A percentile compares a stretch with the other conserved stretches of the same genome.
phyloP scores from a whole-genome alignment of 2,888 invertebrate genomes.

The Latheticus oryzae region DNA sequence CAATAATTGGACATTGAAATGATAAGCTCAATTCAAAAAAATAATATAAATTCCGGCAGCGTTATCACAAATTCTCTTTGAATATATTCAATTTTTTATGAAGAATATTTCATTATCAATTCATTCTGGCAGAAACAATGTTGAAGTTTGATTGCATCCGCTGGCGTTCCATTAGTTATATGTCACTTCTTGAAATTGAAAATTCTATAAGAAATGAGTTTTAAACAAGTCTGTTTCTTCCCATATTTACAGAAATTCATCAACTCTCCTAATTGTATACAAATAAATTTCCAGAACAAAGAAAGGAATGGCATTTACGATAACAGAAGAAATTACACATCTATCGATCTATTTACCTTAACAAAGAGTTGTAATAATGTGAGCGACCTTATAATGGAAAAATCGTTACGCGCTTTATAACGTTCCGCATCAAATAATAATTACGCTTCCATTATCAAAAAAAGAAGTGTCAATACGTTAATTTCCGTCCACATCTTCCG shows the following conservation, averaged over 20 bases:
- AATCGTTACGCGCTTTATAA: conserved; percentile 16
- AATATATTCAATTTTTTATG: no score
- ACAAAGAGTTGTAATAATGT: conserved; percentile 7
- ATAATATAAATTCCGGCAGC: no score
- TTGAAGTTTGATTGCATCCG: not conserved
- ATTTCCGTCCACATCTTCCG: conserved; percentile 17
- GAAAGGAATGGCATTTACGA: conserved; percentile 6
- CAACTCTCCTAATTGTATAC: conserved; percentile 8
- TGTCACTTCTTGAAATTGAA: conserved; percentile 1
- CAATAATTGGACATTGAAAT: conserved; percentile 9
- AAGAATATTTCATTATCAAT: no score
- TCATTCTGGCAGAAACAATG: conserved; percentile 1
- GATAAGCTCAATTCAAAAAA: no score
- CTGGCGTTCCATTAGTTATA: not conserved
- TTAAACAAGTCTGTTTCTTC: conserved; percentile 8
- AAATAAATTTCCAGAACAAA: conserved; percentile 16
- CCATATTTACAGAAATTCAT: not conserved
- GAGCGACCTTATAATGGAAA: conserved; percentile 29
- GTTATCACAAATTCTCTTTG: conserved; percentile 3
- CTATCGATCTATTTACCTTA: conserved; percentile 21
- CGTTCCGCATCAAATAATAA: conserved; percentile 18
- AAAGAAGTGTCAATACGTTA: conserved; percentile 21
- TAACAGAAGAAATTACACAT: conserved; percentile 15
- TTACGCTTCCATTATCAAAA: conserved; percentile 22
- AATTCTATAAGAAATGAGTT: no score